Base-by-base conservation (phyloP, 2,888 invertebrate species). In the Eilema caniola region DNA sequence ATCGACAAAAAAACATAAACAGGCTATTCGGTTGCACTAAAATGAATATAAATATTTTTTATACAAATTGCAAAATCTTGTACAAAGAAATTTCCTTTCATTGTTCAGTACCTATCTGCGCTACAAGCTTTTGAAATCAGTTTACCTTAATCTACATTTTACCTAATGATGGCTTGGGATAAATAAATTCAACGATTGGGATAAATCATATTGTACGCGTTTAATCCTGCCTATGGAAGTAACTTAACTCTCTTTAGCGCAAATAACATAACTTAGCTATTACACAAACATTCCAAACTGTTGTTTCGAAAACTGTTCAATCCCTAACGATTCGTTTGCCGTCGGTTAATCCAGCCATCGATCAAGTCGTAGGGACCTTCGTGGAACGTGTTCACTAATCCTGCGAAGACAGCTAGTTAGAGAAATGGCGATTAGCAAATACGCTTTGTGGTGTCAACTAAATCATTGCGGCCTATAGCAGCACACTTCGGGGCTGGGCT, bases 361-460 rank as follows among this genome's bases (percentile, higher is more conserved):
- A 91, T 94, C 91, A 92, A 76, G 23, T 72, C 76, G 72, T 73
- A 78, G 20, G 59, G 86, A 81, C 89, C 89, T 94, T 94, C 94
- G 90, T 85, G 90, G 94, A 94, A 94, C 90, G 91, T 92, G 91
- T 86, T 83, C 75, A 73, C 59, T 93, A 93, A 94, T 92, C 94
- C 89, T 70, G 71, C 85, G 90, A 85, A 79, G 93, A 92, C 92
- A 91, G 88, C 78, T 28, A 71, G 66, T 70, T 57, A 69, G 69
- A 78, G 74, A 80, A 81, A 83, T 82, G 83, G 83, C 84, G 84
- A 88, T 89, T 85, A 80, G 81, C 82, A 84, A 84, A 86, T 79
- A 76, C 65, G 57, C 28, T 74, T 74, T 65, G 69, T 62, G 66
- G 31, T 65, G 73, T 67, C 71, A 63, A 78, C 79, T 85, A 83